These are phyloP conservation scores for Smittia sp. DNA, from an alignment of 2,888 invertebrate genomes.

Conservation along the genomic window DNA sequence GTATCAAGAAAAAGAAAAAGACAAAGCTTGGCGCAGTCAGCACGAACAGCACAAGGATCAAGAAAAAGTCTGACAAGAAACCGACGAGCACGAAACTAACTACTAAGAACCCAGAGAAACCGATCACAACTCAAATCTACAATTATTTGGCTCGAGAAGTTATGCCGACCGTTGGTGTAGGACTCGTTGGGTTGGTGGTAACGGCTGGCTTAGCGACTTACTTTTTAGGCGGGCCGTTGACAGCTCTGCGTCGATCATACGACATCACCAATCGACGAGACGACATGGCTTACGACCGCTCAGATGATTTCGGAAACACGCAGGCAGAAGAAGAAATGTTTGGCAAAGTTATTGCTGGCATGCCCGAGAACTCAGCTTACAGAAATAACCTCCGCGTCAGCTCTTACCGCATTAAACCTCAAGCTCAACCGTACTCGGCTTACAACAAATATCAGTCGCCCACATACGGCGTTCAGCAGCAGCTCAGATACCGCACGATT, in stretches of 20 bases:
- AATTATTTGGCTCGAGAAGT: slow-evolving; percentile 76
- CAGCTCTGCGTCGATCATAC: slow-evolving; percentile 64
- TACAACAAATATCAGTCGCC: neutral
- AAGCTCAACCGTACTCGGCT: neutral
- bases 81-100: slow-evolving; percentile 50
- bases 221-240: slow-evolving; percentile 69
- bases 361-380: slow-evolving; percentile 58
- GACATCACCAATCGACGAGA: slow-evolving; percentile 62
- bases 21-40: slow-evolving; percentile 42
- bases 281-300: slow-evolving; percentile 60
- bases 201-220: slow-evolving; percentile 74
- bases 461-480: slow-evolving; percentile 20
- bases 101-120: slow-evolving; percentile 56
- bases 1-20: slow-evolving; percentile 42
- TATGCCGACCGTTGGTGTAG: slow-evolving; percentile 77
- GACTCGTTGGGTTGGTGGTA: slow-evolving; percentile 70
- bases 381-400: slow-evolving; percentile 48
- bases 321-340: slow-evolving; percentile 75
- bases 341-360: slow-evolving; percentile 70
- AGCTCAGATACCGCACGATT: slow-evolving; percentile 28
- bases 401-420: slow-evolving; percentile 43
- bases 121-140: slow-evolving; percentile 70
- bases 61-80: slow-evolving; percentile 50
- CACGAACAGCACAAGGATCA: slow-evolving; percentile 60
- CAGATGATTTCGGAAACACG: slow-evolving; percentile 61